Percentiles rank a stretch among this genome's conserved stretches.
Conservation (phyloP, 2,888 invertebrate species). For the Machimus atricapillus region DNA sequence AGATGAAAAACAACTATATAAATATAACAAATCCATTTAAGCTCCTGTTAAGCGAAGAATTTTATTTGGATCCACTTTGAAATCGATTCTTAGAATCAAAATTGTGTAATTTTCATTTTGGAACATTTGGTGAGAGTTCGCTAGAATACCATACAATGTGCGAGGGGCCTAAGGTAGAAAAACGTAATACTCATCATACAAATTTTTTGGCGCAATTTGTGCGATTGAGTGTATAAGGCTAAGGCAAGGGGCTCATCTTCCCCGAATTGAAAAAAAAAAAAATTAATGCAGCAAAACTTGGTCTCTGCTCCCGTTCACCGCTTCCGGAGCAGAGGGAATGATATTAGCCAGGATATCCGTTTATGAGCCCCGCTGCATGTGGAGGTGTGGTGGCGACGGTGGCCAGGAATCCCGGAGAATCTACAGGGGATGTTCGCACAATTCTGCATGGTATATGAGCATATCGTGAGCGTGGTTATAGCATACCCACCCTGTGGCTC, state of each 20-base stretch:
- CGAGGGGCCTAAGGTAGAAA: not conserved
- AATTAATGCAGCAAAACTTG: conserved; percentile 11
- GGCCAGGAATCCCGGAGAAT: not conserved
- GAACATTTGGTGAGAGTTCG: not conserved
- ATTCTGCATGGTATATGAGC: conserved; percentile 13
- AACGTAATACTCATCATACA: not conserved
- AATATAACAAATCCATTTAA: too few species aligned
- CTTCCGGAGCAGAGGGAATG: not conserved
- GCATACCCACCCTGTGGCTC: not conserved
- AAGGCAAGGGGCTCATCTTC: not conserved
- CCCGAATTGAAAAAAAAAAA: not conserved
- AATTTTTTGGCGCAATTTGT: not conserved
- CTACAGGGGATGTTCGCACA: not conserved
- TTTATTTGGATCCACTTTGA: too few species aligned
- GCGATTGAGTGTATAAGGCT: not conserved
- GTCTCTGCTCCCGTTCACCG: not conserved
- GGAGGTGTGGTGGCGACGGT: not conserved
- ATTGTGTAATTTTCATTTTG: too few species aligned
- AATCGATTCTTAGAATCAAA: too few species aligned
- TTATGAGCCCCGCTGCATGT: conserved; percentile 18
- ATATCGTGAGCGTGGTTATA: conserved; percentile 20
- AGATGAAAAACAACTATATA: too few species aligned
- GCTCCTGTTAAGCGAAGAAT: too few species aligned
- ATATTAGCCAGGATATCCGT: conserved; percentile 38
- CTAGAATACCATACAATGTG: not conserved